These are phyloP conservation scores for Dicyrtomina minuta DNA, from an alignment of 2,888 invertebrate genomes.

Conservation along the genomic window DNA sequence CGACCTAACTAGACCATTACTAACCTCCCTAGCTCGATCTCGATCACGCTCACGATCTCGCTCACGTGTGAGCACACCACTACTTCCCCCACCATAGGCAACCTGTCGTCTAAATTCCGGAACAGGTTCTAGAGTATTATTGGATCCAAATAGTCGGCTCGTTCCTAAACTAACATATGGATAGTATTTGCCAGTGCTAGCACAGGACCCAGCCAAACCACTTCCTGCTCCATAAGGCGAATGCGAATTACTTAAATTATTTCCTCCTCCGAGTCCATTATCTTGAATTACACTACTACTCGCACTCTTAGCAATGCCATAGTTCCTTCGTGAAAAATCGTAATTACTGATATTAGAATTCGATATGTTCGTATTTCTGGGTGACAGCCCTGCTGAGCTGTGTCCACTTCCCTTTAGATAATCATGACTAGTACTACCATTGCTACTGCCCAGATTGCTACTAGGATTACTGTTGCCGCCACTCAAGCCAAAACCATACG, in stretches of 20 bases:
- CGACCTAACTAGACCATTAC: constrained; percentile 60
- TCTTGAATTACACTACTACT: constrained; percentile 52
- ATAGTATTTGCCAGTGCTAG: constrained; percentile 42
- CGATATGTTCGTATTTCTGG: background rate
- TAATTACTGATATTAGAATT: background rate
- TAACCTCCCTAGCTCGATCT: constrained; percentile 55
- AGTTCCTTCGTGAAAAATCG: constrained; percentile 31
- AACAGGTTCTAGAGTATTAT: constrained; percentile 50
- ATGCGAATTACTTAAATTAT: constrained; percentile 13
- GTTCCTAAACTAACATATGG: constrained; percentile 45
- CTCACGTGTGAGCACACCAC: too few relatives aligned
- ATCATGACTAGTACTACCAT: constrained; percentile 27
- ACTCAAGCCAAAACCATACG: constrained; percentile 24
- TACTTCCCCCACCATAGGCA: constrained; percentile 17
- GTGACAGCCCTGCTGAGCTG: constrained; percentile 6
- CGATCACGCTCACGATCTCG: background rate
- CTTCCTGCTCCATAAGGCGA: constrained; percentile 8
- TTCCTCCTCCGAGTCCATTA: constrained; percentile 13
- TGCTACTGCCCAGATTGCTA: constrained; percentile 33
- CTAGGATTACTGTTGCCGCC: constrained; percentile 37
- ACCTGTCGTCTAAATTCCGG: constrained; percentile 41
- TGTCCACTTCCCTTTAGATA: constrained; percentile 25
- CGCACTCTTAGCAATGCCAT: constrained; percentile 50
- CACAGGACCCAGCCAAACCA: background rate
- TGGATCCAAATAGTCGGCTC: constrained; percentile 45